Evolutionary conservation across 2,888 invertebrate species (phyloP), one percentile per base, ranked within the genome.

Genomic region (Megalurothrips usitatus): DNA sequence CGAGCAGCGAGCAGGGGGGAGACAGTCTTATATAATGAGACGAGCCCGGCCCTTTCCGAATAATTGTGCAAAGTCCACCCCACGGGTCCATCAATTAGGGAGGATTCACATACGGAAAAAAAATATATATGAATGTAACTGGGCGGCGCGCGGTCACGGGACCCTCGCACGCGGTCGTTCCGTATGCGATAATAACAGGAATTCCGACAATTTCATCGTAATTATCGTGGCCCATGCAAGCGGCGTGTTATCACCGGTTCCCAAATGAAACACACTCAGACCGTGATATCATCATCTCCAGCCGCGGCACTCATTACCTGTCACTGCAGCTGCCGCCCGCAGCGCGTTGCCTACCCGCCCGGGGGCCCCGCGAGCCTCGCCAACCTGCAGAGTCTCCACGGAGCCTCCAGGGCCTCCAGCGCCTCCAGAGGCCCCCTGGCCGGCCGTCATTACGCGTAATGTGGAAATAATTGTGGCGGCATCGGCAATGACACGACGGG

Each of bases 191-290:
- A 68, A 68, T 68, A 68, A 68, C 68, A 68, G 23, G 68, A 68
- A 68, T 68, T 68, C 68, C 68, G 68, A 68, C 68, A 68, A 68
- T 26, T 68, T 26, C 23, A 68, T 68, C 26, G 68, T 23, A 68
- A 68, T 68, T 68, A 68, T 23, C 68, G 23, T 19, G 14, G 58
- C 58, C 58, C 58, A 17, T 58, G 58, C 58, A 19, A 6, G 17
- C 58, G 19, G 19, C 34, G 58, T 58, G 58, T 58, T 58, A 19
- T 43, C 34, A 6, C 6, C 58, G 58, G 58, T 19, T 19, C 14
- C 58, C 19, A 58, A 58, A 58, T 58, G 58, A 58, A 58, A 58
- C 58, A 58, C 11, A 14, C 58, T 19, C 58, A 58, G 17, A 58
- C 58, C 6, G 19, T 58, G 58, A 58, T 58, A 58, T 58, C 58